Percentiles rank a stretch among this genome's conserved stretches.
These are phyloP conservation scores for Lophius piscatorius DNA, from an alignment of 2,113 vertebrate genomes.

Conservation along the genomic window DNA sequence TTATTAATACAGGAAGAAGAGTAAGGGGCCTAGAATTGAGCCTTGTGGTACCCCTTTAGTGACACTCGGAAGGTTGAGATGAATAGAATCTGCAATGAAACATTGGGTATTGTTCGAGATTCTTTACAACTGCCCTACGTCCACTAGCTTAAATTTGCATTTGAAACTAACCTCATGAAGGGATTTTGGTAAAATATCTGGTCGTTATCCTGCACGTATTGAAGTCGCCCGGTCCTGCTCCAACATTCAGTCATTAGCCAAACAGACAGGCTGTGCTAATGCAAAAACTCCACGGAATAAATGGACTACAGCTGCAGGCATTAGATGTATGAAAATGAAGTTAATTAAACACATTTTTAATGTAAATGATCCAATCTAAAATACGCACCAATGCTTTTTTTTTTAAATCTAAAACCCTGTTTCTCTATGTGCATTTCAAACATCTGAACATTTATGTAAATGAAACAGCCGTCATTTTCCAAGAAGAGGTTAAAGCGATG, in stretches of 20 bases:
- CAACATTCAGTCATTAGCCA: constrained; percentile 4
- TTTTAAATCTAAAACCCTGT: constrained; percentile 30
- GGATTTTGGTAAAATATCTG: too few species aligned
- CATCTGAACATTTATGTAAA: constrained; percentile 43
- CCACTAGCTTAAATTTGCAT: not conserved
- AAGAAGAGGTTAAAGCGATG: constrained; percentile 25
- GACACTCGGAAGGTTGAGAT: too few species aligned
- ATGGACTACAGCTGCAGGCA: constrained; percentile 57
- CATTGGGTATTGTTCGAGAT: too few species aligned
- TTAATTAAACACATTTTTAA: constrained; percentile 58
- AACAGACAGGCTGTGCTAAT: constrained; percentile 27
- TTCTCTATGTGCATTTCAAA: constrained; percentile 18
- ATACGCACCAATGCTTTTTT: constrained; percentile 33
- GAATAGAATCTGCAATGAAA: too few species aligned
- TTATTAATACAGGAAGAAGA: too few species aligned
- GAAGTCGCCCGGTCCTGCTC: not conserved
- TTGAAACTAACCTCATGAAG: too few species aligned
- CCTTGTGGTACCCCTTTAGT: too few species aligned
- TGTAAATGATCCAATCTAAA: constrained; percentile 40
- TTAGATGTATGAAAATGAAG: constrained; percentile 51
- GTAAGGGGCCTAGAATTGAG: too few species aligned
- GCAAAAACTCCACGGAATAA: constrained; percentile 32
- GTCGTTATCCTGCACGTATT: not conserved
- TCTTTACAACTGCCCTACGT: too few species aligned
- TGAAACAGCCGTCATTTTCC: constrained; percentile 17